These are phyloP conservation scores for Leucophora obtusa DNA, from an alignment of 2,888 invertebrate species.

Conservation along the genomic window DNA sequence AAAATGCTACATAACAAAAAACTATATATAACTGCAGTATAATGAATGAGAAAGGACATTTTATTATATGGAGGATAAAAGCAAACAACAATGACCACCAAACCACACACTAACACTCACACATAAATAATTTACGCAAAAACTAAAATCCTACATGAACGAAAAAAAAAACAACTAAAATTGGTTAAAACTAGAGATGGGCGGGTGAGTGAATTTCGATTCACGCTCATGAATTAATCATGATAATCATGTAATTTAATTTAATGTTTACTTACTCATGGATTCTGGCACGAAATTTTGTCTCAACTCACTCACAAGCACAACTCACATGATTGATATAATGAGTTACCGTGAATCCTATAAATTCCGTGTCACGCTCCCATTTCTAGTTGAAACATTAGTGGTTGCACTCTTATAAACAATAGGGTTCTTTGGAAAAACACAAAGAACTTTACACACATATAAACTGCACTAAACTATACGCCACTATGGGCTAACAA, in stretches of 20 bases:
- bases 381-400: slow-evolving; percentile 20
- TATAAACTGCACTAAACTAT: not conserved
- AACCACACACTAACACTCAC: slow-evolving; percentile 4
- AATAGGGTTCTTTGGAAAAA: slow-evolving; percentile 18
- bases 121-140: slow-evolving; percentile 36
- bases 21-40: slow-evolving; percentile 9
- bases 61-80: slow-evolving; percentile 1
- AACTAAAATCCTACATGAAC: not conserved
- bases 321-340: no score
- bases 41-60: slow-evolving; percentile 21
- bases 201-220: no score
- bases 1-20: not conserved
- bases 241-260: no score
- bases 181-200: no score
- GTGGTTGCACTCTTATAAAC: slow-evolving; percentile 1
- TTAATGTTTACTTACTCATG: no score
- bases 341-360: no score
- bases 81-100: slow-evolving; percentile 19
- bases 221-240: no score
- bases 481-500: not conserved
- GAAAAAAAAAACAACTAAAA: slow-evolving; percentile 8
- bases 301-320: no score
- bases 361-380: no score
- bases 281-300: no score
- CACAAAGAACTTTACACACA: slow-evolving; percentile 2